These are phyloP conservation scores for Rhynchotus rufescens DNA, from an alignment of 2,797 vertebrate genomes.

Conservation along the genomic window DNA sequence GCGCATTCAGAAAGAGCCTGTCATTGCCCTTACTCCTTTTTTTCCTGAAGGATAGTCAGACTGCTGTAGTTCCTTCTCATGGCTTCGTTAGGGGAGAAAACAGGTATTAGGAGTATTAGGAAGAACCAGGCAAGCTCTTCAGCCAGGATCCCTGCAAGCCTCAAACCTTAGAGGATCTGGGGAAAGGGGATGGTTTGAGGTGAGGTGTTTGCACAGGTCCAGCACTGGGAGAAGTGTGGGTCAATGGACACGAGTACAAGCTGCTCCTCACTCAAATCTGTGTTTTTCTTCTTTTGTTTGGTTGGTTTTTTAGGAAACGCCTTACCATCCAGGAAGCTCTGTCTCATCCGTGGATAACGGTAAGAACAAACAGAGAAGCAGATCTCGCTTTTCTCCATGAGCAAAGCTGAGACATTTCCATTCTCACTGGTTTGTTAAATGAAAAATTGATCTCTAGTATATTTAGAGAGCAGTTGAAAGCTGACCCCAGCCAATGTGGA, in stretches of 20 bases:
- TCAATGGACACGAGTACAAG: background rate
- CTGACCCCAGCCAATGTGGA: background rate
- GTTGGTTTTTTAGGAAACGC: conserved; percentile 85
- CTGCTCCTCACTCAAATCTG: background rate
- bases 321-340: conserved; percentile 92
- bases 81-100: background rate
- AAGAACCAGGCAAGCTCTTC: background rate
- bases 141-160: background rate
- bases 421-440: background rate
- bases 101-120: background rate
- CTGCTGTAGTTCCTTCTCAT: background rate
- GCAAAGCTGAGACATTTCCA: background rate
- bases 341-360: conserved; percentile 95
- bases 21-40: background rate
- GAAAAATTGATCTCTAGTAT: background rate
- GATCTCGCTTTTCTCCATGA: background rate
- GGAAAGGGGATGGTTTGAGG: background rate
- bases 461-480: background rate
- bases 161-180: background rate
- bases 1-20: background rate
- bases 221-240: background rate
- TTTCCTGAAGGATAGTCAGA: background rate
- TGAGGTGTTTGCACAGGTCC: background rate
- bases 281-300: conserved; percentile 1
- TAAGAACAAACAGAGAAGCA: conserved; percentile 72